Evolutionary conservation across 2,888 invertebrate species (phyloP), one percentile per base, ranked within the genome.

Genomic region (Lomographa bimaculata): DNA sequence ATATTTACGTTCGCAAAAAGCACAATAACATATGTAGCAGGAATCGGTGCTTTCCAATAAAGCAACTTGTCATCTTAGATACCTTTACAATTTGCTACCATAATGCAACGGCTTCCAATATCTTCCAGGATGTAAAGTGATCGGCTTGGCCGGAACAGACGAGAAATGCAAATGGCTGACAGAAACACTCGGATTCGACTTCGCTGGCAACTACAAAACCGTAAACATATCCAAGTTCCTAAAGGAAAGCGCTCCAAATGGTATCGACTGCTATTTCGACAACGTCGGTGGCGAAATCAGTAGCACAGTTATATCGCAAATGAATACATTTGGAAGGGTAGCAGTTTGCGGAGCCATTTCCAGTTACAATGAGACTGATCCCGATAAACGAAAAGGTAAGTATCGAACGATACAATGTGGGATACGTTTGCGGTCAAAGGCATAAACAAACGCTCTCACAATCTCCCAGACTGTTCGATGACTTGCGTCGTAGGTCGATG

Each of bases 261-360:
- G 94, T 1, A 76, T 95, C 0, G 94, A 95, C 64, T 93, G 94
- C 61, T 95, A 93, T 61, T 95, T 94, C 64, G 95, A 95, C 67
- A 95, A 95, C 71, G 95, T 94, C 9, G 94, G 94, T 2, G 94
- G 94, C 1, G 91, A 91, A 50, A 81, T 93, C 3, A 92, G 92
- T 23, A 90, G 89, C 43, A 77, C 67, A 1, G 87, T 94, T 1
- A 71, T 93, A 1, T 79, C 87, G 9, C 90, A 91, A 52, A 94
- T 94, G 93, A 93, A 91, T 41, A 44, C 48, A 10, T 86, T 71
- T 49, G 94, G 94, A 0, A 78, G 93, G 40, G 79, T 94, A 6
- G 84, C 93, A 0, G 89, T 92, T 1, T 94, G 93, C 58, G 94
- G 94, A 7, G 86, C 91, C 1, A 93, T 94, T 46, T 90, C 93